These are phyloP conservation scores for Clusia tigrina DNA, from an alignment of 2,888 invertebrate species.

Conservation along the genomic window DNA sequence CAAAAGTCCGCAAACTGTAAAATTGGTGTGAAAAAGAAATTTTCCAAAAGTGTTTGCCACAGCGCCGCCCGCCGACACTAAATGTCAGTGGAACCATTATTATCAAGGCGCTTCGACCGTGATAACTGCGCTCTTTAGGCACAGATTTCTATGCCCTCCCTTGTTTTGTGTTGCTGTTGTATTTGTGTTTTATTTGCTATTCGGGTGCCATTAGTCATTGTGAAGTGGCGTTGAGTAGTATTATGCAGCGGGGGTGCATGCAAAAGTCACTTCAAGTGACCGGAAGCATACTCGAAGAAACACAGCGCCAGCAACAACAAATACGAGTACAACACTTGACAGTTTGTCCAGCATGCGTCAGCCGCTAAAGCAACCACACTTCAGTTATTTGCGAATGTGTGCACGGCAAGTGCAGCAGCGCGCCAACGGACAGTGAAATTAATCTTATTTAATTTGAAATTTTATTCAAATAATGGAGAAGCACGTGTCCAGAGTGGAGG, in stretches of 20 bases:
- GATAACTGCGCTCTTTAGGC: constrained; percentile 20
- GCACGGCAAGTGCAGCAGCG: neutral
- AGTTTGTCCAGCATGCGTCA: constrained; percentile 15
- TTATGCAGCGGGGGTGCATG: constrained; percentile 40
- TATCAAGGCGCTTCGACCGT: constrained; percentile 9
- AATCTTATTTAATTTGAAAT: constrained; percentile 62
- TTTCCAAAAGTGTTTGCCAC: constrained; percentile 4
- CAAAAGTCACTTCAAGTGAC: constrained; percentile 41
- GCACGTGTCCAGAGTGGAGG: constrained; percentile 36
- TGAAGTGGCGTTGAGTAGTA: constrained; percentile 55
- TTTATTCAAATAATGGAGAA: constrained; percentile 51
- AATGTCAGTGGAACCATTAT: constrained; percentile 28
- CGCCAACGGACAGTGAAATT: constrained; percentile 39
- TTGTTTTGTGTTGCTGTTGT: neutral
- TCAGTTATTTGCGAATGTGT: neutral
- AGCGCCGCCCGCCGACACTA: neutral
- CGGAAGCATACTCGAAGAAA: constrained; percentile 37
- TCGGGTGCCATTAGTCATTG: constrained; percentile 51
- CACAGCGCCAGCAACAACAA: constrained; percentile 29
- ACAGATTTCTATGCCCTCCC: constrained; percentile 10
- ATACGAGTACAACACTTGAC: constrained; percentile 25
- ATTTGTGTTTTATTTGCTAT: neutral
- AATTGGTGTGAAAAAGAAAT: neutral
- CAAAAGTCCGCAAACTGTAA: neutral
- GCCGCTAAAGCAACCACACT: neutral